Base-by-base conservation (phyloP, 1,140 invertebrate genomes). In the Phymorhynchus buccinoides region DNA sequence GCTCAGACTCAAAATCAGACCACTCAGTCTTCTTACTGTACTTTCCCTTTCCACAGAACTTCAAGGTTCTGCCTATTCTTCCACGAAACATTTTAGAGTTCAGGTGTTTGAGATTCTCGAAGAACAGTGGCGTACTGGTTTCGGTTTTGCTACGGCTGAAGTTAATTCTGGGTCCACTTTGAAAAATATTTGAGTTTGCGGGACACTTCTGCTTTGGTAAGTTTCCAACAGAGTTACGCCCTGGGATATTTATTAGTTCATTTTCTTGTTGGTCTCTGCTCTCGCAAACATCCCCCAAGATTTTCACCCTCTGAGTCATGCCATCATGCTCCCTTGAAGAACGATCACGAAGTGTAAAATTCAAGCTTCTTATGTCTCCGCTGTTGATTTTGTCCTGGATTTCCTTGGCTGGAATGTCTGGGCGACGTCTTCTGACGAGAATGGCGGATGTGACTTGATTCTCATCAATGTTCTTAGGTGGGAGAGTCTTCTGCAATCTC, bases 1-100 rank as follows among this genome's bases (percentile, higher is more conserved):
- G 37, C 66, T 44, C 18, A 35, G 12, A 75, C 9, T 44, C 35
- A 18, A 39, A n/a, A 12, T 41, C 41, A 16, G 77, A 42, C 16
- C 1, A 12, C 9, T 6, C n/a, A 27, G 73, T 77, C n/a, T 42
- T 37, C 22, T 35, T 16, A 9, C 4, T 37, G 3, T 22, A 1
- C 71, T 14, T 75, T 30, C 39, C 35, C 77, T 62, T 78, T 80
- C 82, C 84, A 62, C 42, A 41, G 7, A 37, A 48, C 18, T 52
- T 68, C 66, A 88, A 80, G 37, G 86, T 86, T 44, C 86, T 80
- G 30, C 56, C 68, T 18, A 86, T 86, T 42, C 48, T 77, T 27
- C 89, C 89, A 0, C 44, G 71, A 14, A 88, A 71, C 30, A 88
- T 87, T 79, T 89, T 89, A 77, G 83, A 56, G 48, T 88, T 88